phyloP scores from a whole-genome alignment of 2,888 invertebrate genomes.

The Cenopis cana region DNA sequence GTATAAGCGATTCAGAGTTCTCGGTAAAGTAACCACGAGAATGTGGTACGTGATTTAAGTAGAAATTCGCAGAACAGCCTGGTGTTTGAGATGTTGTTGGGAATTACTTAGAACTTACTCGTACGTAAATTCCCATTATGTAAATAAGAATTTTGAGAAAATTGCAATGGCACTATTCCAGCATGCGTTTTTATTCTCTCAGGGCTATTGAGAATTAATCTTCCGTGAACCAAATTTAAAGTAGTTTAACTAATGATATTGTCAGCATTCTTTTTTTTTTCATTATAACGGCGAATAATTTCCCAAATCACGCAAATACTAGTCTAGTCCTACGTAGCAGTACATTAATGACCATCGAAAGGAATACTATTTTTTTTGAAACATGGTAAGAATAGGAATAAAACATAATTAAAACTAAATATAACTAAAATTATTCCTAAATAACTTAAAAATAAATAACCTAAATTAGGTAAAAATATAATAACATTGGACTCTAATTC shows the following conservation, averaged over 20 bases:
- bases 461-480: not conserved
- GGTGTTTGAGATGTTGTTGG: not conserved
- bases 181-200: not conserved
- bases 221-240: not conserved
- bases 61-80: not conserved
- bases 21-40: conserved; percentile 7
- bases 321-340: no score
- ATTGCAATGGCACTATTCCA: not conserved
- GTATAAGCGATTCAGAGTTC: conserved; percentile 19
- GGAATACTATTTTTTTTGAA: no score
- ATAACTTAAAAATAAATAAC: no score
- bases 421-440: no score
- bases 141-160: not conserved
- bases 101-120: not conserved
- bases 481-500: conserved; percentile 6
- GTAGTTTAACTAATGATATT: not conserved
- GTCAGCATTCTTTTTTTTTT: no score
- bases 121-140: not conserved
- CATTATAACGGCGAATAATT: no score
- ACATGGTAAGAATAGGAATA: no score
- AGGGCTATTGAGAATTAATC: not conserved
- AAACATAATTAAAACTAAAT: no score
- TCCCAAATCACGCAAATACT: no score
- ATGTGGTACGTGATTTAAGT: conserved; percentile 14
- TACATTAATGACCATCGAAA: no score